Conservation (phyloP, 92 coral and sea anemone genomes). For the Anthopleura xanthogrammica region DNA sequence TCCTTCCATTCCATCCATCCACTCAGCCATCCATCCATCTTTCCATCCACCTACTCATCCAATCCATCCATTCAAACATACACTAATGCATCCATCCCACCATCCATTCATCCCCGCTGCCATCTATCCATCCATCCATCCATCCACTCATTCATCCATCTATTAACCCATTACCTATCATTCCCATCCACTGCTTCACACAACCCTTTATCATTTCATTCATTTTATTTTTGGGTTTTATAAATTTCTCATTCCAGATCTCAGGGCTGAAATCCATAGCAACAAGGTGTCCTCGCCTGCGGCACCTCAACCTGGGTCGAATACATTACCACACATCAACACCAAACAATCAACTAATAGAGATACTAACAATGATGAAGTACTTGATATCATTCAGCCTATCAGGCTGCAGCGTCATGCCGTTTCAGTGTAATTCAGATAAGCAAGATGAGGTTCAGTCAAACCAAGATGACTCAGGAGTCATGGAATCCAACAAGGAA, state of each 20-base stretch:
- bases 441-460: background rate
- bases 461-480: background rate
- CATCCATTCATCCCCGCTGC: background rate
- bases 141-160: background rate
- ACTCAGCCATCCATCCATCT: background rate
- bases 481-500: background rate
- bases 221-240: background rate
- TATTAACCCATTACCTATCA: background rate
- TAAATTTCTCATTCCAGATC: constrained; percentile 14
- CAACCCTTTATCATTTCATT: background rate
- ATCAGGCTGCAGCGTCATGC: constrained; percentile 38
- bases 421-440: background rate
- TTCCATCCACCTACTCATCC: no score
- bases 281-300: constrained; percentile 15
- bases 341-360: constrained; percentile 20
- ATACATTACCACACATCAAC: constrained; percentile 28
- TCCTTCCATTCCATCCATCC: background rate
- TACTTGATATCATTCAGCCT: constrained; percentile 22
- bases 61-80: background rate
- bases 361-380: constrained; percentile 24
- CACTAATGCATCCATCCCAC: background rate
- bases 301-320: constrained; percentile 37
- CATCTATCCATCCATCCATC: background rate
- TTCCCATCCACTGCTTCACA: background rate
- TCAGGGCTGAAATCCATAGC: constrained; percentile 31